Conservation (phyloP, 1,140 invertebrate species). For the Eulimnadia texana region DNA sequence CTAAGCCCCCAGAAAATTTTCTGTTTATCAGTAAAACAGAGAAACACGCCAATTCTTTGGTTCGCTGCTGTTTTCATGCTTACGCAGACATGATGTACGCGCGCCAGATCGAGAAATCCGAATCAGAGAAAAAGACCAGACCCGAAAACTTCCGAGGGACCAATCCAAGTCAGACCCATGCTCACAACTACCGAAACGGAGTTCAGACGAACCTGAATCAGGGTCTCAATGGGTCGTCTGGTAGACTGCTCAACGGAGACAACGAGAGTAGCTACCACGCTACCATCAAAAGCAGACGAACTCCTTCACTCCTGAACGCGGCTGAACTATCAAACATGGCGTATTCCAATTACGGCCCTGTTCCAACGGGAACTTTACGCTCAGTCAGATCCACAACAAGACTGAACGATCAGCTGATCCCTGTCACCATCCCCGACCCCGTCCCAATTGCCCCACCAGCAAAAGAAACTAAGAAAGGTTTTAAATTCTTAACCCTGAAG, state of each 20-base stretch:
- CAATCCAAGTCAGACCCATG: slow-evolving; percentile 17
- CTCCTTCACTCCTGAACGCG: too few species aligned
- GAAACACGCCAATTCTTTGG: slow-evolving; percentile 82
- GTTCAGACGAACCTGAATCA: slow-evolving; percentile 19
- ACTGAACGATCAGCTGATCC: background rate
- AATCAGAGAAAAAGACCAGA: background rate
- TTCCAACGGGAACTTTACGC: background rate
- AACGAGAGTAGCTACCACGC: background rate
- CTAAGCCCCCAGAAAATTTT: slow-evolving; percentile 97
- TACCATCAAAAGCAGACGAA: background rate
- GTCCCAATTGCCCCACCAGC: too few species aligned
- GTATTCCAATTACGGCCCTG: background rate
- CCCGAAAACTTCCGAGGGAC: background rate
- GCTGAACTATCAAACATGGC: background rate
- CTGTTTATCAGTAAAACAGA: slow-evolving; percentile 95
- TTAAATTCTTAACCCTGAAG: background rate
- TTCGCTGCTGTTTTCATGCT: slow-evolving; percentile 86
- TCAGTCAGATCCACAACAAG: background rate
- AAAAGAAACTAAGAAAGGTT: background rate
- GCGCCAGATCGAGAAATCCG: slow-evolving; percentile 45
- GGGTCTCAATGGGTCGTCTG: slow-evolving; percentile 25
- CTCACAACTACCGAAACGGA: slow-evolving; percentile 12
- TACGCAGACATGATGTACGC: slow-evolving; percentile 88
- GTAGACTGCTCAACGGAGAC: slow-evolving; percentile 19
- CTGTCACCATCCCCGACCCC: background rate